Evolutionary conservation across 1,140 invertebrate genomes (phyloP), one percentile per base, ranked within the genome.

Genomic region (Pseudomyrmex cubaensis): DNA sequence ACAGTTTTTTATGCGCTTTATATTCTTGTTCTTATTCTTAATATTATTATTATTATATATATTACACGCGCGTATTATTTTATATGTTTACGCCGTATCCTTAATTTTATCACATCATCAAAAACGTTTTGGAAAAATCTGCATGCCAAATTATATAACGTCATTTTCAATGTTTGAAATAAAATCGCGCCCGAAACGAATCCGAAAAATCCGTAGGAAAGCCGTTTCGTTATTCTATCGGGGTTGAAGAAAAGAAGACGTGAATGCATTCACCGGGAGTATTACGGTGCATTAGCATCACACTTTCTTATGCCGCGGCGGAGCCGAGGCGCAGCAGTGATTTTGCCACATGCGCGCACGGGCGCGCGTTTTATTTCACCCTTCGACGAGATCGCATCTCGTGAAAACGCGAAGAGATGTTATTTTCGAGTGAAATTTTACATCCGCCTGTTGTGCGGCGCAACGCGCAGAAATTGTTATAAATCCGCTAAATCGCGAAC

Each of bases 401-500:
- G 20, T 20, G 54, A 1, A 70, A 48, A 25, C 35, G 20, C 52
- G 7, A 15, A 48, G 76, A 46, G 10, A 48, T 25, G 76, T 44
- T 69, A 46, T 57, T 78, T 57, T 48, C 52, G 5, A 20, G 15
- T 5, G 54, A 35, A 13, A 80, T 80, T 80, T 72, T 72, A 70
- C n/a, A 17, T 35, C 4, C 5, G 35, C 50, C 63, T 13, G 52
- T 22, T 52, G 13, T 25, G 66, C 35, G 66, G 76, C 35, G 66
- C 35, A 35, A 35, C 35, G 12, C 66, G n/a, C n/a, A 54, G 44
- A 80, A 72, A 80, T 61, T 70, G 20, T 52, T 69, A 25, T 57
- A 78, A 78, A 56, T 78, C 63, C 17, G 35, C 35, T 35, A 80
- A 80, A 72, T 80, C 17, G 66, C 66, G 64, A 80, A 70, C 66